Percentiles rank a stretch among this genome's conserved stretches.
Conservation (phyloP, 2,113 vertebrate genomes). For the Perognathus longimembris region DNA sequence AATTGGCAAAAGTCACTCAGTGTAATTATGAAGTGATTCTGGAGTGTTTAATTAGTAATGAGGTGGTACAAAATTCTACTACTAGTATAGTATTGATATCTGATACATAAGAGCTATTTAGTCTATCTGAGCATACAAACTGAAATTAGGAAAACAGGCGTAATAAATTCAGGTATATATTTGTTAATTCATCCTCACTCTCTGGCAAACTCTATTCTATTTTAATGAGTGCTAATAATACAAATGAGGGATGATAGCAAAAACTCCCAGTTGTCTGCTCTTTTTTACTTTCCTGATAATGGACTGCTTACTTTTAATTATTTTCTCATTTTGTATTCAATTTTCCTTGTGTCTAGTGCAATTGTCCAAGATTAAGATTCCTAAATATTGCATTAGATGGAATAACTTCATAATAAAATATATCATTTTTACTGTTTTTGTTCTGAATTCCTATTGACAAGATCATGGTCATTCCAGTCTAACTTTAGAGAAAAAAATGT, state of each 20-base stretch:
- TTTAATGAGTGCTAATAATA: background rate
- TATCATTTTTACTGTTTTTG: background rate
- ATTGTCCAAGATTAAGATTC: background rate
- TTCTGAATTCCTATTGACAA: background rate
- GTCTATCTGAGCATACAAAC: background rate
- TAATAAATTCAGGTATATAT: background rate
- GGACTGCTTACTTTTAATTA: background rate
- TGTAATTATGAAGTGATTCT: background rate
- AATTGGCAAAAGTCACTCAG: background rate
- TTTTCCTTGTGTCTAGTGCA: fast-evolving
- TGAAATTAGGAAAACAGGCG: background rate
- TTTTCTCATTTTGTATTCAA: background rate
- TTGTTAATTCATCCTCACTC: background rate
- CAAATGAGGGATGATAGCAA: background rate
- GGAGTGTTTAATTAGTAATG: background rate
- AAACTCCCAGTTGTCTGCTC: background rate
- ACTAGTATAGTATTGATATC: background rate
- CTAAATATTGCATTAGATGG: background rate
- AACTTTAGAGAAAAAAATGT: background rate
- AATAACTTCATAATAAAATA: background rate
- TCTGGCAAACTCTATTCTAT: fast-evolving
- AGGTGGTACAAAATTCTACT: background rate
- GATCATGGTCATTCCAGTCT: background rate
- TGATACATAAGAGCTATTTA: background rate
- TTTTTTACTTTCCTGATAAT: background rate